Base-by-base conservation (phyloP, 2,888 invertebrate genomes). In the Drosophila suboccidentalis region DNA sequence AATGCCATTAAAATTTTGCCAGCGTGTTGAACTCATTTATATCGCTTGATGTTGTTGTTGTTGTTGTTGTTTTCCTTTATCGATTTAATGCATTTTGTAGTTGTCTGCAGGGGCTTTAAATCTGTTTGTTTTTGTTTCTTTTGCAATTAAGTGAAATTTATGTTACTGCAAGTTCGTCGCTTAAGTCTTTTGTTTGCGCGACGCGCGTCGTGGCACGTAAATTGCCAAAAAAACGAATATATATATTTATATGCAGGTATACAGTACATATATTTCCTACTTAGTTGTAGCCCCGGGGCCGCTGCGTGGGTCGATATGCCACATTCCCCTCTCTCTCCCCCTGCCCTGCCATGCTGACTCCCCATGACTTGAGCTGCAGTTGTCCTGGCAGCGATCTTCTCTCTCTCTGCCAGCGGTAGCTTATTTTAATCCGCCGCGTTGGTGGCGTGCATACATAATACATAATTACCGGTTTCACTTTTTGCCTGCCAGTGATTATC, bases 371-470 rank as follows among this genome's bases (percentile, higher is more conserved):
- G 53, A 69, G 59, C 63, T 68, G 44, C 54, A 49, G 66, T 84
- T 68, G 82, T 84, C 84, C 87, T 87, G 83, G 67, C 69, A 55
- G 68, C 67, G 67, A 26, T 36, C 36, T 17, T 17, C 53, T 74
- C 67, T 57, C 58, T 38, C 43, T 39, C 57, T 49, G 53, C 39
- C 54, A 50, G 75, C 71, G 57, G 77, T 85, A 67, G 78, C 82
- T 87, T 77, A 71, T 75, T 87, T 86, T 85, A 82, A 85, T 82
- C 85, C 70, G 76, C 78, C 70, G 86, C 79, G 81, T 82, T 80
- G 83, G 87, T 86, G 88, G 86, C 86, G 78, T 87, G 86, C 86
- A 88, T 87, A 88, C 82, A 88, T 88, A 87, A 87, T 88, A 88
- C 80, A 87, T 87, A 87, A 87, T 87, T 87, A 88, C 87, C 77